Base-by-base conservation (phyloP, 2,113 vertebrate species). In the Sphyrna mokarran region DNA sequence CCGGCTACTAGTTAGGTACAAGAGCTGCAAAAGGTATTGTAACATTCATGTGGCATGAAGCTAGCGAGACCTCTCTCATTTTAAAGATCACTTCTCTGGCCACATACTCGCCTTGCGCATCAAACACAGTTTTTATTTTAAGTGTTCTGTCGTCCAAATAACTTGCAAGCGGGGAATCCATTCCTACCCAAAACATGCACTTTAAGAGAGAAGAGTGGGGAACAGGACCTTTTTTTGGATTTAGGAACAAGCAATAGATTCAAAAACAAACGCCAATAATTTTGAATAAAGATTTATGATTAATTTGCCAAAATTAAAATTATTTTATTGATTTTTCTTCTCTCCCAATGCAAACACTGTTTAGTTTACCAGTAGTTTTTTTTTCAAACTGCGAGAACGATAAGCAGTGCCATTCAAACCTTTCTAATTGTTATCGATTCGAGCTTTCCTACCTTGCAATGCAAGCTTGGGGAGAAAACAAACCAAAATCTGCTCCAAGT, bases 101-200 rank as follows among this genome's bases (percentile, higher is more conserved):
- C 80, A 72, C 54, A 40, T 70, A 54, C 23, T 48, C 23, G 33
- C 5, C 10, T 72, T 70, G 7, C 11, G 23, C 29, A 54, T 54
- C 94, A 95, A 76, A 10, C 69, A 16, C 40, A 72, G 40, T 76
- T 95, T 95, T 72, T 95, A 94, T 48, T 94, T 54, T 72, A 95
- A 95, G 26, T 48, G 23, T 54, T 54, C 1, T 18, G 69, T 9
- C 43, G 26, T 40, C 69, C 69, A 70, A 43, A 43, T 70, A 94
- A 72, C 40, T 72, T 69, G 54, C 54, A 22, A 76, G 40, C 5
- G 40, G 33, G 69, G 43, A 70, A 95, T 54, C 4, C 11, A 72
- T 43, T 72, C 43, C 37, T 95, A 95, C 26, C 26, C 63, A 40
- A 95, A 95, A 95, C 68, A 95, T 70, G 40, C 63, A 43, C n/a